phyloP scores from a whole-genome alignment of 1,140 invertebrate species.

The Euura lappo region DNA sequence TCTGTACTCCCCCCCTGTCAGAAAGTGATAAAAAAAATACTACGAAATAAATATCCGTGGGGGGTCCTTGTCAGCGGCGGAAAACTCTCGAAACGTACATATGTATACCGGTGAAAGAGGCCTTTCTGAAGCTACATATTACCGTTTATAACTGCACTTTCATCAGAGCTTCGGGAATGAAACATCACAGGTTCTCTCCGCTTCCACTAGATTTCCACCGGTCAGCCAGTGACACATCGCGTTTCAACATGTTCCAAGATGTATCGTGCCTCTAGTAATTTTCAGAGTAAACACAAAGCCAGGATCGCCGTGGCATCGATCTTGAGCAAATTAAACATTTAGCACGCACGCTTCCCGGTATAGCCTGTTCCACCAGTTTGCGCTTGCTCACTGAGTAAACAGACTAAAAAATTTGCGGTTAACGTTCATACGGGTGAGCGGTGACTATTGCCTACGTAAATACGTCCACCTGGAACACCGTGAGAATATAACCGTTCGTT shows the following conservation, averaged over 20 bases:
- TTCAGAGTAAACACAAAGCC: slow-evolving; percentile 2
- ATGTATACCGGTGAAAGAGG: too few species aligned
- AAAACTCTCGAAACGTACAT: too few species aligned
- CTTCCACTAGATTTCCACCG: too few species aligned
- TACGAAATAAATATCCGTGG: background rate
- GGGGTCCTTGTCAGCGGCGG: background rate
- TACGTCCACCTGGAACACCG: too few species aligned
- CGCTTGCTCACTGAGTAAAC: background rate
- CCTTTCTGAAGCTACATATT: background rate
- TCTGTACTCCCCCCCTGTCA: background rate
- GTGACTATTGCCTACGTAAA: too few species aligned
- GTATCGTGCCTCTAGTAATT: background rate
- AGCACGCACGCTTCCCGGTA: slow-evolving; percentile 2
- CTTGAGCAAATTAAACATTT: slow-evolving; percentile 6
- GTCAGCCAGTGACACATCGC: background rate
- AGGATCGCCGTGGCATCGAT: background rate
- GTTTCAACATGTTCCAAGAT: background rate
- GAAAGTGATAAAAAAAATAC: background rate
- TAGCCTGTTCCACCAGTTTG: background rate
- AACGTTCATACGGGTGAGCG: background rate
- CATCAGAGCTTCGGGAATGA: background rate
- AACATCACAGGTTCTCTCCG: background rate
- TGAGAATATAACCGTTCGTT: too few species aligned
- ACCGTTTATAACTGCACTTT: background rate
- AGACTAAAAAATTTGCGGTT: slow-evolving; percentile 1